Evolutionary conservation across 2,797 vertebrate species (phyloP).

Genomic region (Melopsittacus undulatus): DNA sequence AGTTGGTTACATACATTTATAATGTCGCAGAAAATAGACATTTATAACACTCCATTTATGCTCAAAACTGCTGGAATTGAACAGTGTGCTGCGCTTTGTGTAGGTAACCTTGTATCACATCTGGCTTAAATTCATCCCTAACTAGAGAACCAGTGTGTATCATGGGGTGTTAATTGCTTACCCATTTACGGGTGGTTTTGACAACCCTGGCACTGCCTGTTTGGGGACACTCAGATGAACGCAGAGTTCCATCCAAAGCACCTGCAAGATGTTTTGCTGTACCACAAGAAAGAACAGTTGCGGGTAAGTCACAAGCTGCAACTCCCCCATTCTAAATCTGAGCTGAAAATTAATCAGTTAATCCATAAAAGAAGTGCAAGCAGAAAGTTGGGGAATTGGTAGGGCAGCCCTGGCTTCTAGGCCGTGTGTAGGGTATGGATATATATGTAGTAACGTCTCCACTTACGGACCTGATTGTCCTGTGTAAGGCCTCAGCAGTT

Average conservation of each 20-base stretch:
- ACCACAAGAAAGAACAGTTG: fast-evolving
- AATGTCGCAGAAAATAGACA: neutral
- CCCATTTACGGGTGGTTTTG: neutral
- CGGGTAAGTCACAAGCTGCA: neutral
- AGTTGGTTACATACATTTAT: neutral
- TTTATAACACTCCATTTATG: neutral
- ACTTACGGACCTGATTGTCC: too few relatives aligned
- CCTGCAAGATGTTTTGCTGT: neutral
- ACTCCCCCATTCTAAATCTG: neutral
- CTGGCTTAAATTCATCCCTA: neutral
- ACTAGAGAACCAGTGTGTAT: neutral
- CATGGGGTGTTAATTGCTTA: neutral
- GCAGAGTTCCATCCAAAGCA: neutral
- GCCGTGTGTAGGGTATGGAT: fast-evolving
- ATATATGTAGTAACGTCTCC: fast-evolving
- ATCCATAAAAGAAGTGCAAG: neutral
- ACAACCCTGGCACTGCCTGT: neutral
- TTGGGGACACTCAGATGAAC: fast-evolving
- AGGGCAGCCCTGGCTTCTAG: neutral
- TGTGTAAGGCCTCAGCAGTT: neutral
- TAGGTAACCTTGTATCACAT: fast-evolving
- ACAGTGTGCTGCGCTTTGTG: fast-evolving
- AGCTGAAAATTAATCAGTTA: neutral
- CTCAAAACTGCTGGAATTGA: neutral
- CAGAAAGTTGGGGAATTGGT: too few relatives aligned